Evolutionary conservation across 37 sponge, comb jelly and placozoan genomes (phyloP), one percentile per base, ranked within the genome.

Genomic region (Dysidea cf. avara): DNA sequence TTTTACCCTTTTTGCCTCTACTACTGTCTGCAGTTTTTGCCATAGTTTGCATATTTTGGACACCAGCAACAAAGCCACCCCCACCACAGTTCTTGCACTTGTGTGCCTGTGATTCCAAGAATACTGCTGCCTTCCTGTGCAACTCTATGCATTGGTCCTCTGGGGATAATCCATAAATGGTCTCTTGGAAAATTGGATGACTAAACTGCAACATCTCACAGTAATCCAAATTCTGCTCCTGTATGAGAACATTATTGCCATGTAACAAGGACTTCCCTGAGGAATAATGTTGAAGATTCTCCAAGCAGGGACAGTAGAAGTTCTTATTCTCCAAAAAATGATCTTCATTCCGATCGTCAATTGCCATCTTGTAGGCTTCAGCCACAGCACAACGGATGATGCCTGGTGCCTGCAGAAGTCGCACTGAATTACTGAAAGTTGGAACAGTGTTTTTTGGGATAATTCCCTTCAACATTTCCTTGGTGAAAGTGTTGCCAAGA

Each of bases 11-110:
- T n/a, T n/a, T n/a, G n/a, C n/a, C n/a, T n/a, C n/a, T n/a, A n/a
- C n/a, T n/a, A n/a, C n/a, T n/a, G n/a, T n/a, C n/a, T n/a, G n/a
- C n/a, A n/a, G n/a, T n/a, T n/a, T n/a, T n/a, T n/a, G n/a, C n/a
- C n/a, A n/a, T n/a, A n/a, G n/a, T n/a, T n/a, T n/a, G n/a, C n/a
- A n/a, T n/a, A n/a, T n/a, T n/a, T n/a, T n/a, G n/a, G n/a, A n/a
- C n/a, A n/a, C n/a, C n/a, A n/a, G n/a, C 37, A 9, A 82, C n/a
- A 30, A 92, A 92, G 6, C 74, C 85, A 38, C 93, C 93, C 22
- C 88, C 93, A 12, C 93, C 93, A 79, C 93, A 92, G 81, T 83
- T 76, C n/a, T 36, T 61, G 38, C 93, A 92, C 77, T 83, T 92
- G 77, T 92, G 93, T 20, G 93, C 93, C 48, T 92, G 81, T 4